Evolutionary conservation across 2,888 invertebrate species (phyloP), one percentile per base, ranked within the genome.

Genomic region (Gasteruption jaculator): DNA sequence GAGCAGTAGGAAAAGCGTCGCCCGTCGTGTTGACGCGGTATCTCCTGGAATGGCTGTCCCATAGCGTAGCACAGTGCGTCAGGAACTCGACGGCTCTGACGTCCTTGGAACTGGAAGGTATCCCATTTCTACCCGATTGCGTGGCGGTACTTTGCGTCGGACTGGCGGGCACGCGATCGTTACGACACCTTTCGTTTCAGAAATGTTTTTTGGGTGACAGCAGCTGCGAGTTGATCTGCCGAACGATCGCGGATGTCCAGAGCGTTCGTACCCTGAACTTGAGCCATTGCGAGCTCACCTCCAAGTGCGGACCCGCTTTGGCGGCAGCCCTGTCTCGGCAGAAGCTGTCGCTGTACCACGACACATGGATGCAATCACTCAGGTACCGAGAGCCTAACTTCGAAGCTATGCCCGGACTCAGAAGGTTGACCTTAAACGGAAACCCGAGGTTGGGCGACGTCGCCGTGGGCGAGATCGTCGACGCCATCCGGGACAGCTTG

Each of bases 281-380:
- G 2, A 77, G 82, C 5, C 79, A 79, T 4, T 88, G 88, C 64
- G 79, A 82, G 10, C 63, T 89, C 8, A 80, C 80, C 1, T 60
- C 75, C 1, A 70, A 75, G 20, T 83, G 85, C 14, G 86, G 83
- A 1, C 71, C 76, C 1, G 75, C 77, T 37, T 72, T 89, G 24
- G 82, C 83, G 0, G 80, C 60, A 2, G 65, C 60, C 3, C 56
- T 70, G 3, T 70, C 81, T 74, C 78, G 78, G 53, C 85, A 85
- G 62, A 84, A 83, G 61, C 76, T 83, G 41, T 75, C 80, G 42
- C 78, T 88, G 38, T 87, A 83, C 61, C 84, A 85, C 50, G 86
- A 89, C 61, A 84, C 85, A 46, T 90, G 89, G 89, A 82, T 85
- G 48, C 82, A 84, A 53, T 86, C 87, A 5, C 65, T 90, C 38